A percentile compares a stretch with the other conserved stretches of the same genome.
Evolutionary conservation across 2,888 invertebrate species (phyloP).

Genomic region (Microctonus hyperodae): DNA sequence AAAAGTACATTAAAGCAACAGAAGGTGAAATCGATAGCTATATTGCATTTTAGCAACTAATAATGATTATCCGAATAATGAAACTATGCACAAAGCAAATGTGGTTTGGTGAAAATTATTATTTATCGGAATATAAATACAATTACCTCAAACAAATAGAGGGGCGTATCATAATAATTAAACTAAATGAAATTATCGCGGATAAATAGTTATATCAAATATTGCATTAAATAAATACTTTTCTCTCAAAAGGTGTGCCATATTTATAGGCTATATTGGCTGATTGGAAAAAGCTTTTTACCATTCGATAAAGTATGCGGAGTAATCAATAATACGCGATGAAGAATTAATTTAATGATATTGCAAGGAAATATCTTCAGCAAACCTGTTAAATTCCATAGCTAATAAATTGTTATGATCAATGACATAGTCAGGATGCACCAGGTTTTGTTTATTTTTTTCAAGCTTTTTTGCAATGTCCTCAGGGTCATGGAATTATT

Average conservation of each 20-base stretch:
- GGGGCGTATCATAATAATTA: neutral
- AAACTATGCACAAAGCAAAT: neutral
- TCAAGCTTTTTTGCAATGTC: neutral
- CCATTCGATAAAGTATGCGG: neutral
- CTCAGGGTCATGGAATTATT: neutral
- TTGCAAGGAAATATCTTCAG: conserved; percentile 21
- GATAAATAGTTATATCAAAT: neutral
- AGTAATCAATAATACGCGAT: conserved; percentile 21
- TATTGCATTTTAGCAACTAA: neutral
- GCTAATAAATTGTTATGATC: conserved; percentile 17
- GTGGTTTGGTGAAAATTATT: neutral
- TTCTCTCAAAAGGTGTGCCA: neutral
- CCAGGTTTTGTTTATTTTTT: neutral
- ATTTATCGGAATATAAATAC: neutral
- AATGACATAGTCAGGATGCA: neutral
- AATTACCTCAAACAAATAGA: neutral
- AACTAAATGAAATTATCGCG: neutral
- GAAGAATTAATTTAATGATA: conserved; percentile 8
- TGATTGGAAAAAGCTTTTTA: conserved; percentile 5
- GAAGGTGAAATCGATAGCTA: neutral
- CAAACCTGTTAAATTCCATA: conserved; percentile 17
- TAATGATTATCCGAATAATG: neutral
- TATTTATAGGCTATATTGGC: conserved; percentile 6
- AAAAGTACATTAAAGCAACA: neutral
- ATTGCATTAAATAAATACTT: neutral